Evolutionary conservation across 2,797 vertebrate species (phyloP), one percentile per base, ranked within the genome.

Genomic region (Microctenopoma steveboyesi): DNA sequence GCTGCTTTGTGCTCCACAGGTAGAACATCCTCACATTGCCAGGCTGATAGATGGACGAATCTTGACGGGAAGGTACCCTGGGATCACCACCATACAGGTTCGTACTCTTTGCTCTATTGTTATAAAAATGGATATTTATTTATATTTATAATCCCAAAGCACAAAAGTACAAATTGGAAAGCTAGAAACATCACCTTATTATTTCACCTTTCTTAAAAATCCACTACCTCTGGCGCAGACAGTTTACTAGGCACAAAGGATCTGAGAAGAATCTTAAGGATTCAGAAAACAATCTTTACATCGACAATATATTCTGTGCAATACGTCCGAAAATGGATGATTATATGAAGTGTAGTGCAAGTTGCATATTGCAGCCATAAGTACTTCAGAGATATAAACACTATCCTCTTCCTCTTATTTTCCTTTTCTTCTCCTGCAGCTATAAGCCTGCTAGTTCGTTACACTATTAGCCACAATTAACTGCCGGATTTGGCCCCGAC

Each of bases 11-110:
- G 28, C 16, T 57, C 30, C 48, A 54, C 80, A 92, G 91, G 96
- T 99, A 62, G 97, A 98, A 69, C 95, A 99, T 39, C 92, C 96
- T 2, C 94, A 82, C 53, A 92, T 97, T 0, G 97, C 96, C 9
- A 93, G 88, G 69, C 85, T 99, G 18, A 92, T 96, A 35, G 95
- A 95, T 1, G 97, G 97, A 2, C 81, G 93, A 2, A 92, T 96
- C 12, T 88, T 99, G 85, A 93, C 95, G 1, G 97, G 98, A 0
- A 92, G 94, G 2, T 96, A 98, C 79, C 90, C 95, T 0, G 98
- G 98, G 14, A 96, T 98, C 83, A 98, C 98, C 76, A 97, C 95
- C 0, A 96, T 99, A 64, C 97, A 99, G 95, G 98, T 89, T 51
- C 11, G n/a, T 27, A 37, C 8, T 6, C 3, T 60, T 49, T 52